Base-by-base conservation (phyloP, 1,140 invertebrate genomes). In the Micrasema longulum region DNA sequence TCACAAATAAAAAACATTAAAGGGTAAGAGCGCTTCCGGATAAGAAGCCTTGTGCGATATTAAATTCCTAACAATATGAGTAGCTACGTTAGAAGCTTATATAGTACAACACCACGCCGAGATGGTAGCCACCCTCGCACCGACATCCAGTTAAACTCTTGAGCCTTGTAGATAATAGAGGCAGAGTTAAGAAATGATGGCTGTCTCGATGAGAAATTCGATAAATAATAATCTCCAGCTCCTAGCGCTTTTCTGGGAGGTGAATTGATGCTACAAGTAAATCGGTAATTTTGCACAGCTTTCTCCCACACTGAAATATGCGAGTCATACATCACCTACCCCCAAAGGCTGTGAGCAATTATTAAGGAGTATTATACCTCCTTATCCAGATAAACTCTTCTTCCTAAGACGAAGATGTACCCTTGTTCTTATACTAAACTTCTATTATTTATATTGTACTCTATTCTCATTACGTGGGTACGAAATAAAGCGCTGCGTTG, bases 171-270 rank as follows among this genome's bases (percentile, higher is more conserved):
- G 23, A 53, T 31, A 53, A 53, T 53, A n/a, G 52, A 31, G 26
- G 52, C 22, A 23, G 20, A 45, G 60, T 63, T n/a, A 45, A 63
- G 60, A 36, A 66, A 66, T 52, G 31, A 66, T 35, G 31, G 10
- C 63, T 66, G 63, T 47, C 63, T 52, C 45, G 47, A 23, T 66
- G 63, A 50, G 63, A 66, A 66, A 66, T 66, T 48, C 63, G 48
- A 66, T 66, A 50, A 66, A 66, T 66, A 50, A 66, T 66, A 52
- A 63, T 63, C 60, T 63, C 53, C 31, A 41, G 36, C 41, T 45
- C 55, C 5, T 12, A 45, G 16, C 38, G 9, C n/a, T 31, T 60
- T 18, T 57, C 31, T 9, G 36, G 20, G 47, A 52, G 63, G 63
- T 36, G 35, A 66, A 66, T 66, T 66, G 48, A 66, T 66, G 63